phyloP scores from a whole-genome alignment of 2,797 vertebrate species.

The Phalanger gymnotis region DNA sequence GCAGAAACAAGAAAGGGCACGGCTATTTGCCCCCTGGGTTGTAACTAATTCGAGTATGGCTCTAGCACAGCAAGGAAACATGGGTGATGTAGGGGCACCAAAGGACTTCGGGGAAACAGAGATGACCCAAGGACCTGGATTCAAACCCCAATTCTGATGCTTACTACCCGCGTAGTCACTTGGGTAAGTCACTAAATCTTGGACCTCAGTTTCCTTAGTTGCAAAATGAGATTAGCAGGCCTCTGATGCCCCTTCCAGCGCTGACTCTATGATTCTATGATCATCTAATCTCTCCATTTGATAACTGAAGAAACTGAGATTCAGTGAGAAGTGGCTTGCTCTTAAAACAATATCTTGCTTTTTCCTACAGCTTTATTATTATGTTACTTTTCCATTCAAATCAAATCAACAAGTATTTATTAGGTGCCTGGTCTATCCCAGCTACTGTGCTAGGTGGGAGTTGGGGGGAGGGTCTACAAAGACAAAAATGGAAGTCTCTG shows the following conservation, averaged over 20 bases:
- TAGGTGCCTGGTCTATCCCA: background rate
- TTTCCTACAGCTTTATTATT: background rate
- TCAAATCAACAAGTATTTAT: background rate
- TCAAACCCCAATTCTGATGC: background rate
- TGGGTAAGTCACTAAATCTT: background rate
- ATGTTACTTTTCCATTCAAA: background rate
- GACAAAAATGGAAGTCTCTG: background rate
- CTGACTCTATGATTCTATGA: background rate
- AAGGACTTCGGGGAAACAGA: background rate
- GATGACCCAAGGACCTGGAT: background rate
- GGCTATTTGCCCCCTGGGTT: background rate
- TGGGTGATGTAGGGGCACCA: background rate
- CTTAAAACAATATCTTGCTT: background rate
- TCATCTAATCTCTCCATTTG: background rate
- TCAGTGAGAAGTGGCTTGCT: background rate
- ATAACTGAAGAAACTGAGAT: background rate
- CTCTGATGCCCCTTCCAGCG: background rate
- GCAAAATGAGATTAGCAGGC: background rate
- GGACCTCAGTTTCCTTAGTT: background rate
- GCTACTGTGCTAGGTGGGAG: background rate
- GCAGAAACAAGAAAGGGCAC: background rate
- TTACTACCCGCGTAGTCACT: background rate
- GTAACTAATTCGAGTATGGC: background rate
- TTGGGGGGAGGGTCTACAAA: background rate
- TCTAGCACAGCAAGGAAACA: background rate